phyloP scores from a whole-genome alignment of 2,113 vertebrate genomes.

The Antigone vipio region DNA sequence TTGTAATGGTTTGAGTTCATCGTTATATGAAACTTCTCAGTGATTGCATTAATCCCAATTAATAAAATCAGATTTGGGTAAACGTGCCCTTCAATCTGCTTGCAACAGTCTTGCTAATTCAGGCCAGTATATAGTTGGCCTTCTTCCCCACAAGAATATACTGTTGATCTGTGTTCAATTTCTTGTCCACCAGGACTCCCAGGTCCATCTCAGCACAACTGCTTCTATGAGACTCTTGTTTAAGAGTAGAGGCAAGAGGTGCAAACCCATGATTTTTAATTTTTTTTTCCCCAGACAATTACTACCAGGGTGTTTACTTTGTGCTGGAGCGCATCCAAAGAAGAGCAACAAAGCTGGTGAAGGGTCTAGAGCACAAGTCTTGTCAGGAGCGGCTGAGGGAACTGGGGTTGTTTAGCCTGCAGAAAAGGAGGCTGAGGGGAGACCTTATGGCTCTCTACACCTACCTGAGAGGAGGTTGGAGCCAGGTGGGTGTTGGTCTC shows the following conservation, averaged over 20 bases:
- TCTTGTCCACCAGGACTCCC: neutral
- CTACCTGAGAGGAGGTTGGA: neutral
- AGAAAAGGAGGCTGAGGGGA: neutral
- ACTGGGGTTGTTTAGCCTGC: neutral
- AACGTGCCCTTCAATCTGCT: neutral
- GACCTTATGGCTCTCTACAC: neutral
- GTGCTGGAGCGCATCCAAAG: neutral
- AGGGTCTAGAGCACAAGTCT: neutral
- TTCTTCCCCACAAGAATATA: neutral
- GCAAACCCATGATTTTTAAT: neutral
- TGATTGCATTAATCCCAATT: neutral
- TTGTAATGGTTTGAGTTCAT: neutral
- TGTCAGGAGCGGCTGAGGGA: neutral
- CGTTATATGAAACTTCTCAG: neutral
- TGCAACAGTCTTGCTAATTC: neutral
- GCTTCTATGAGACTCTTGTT: neutral
- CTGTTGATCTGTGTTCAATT: neutral
- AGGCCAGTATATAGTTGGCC: no score
- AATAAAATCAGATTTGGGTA: neutral
- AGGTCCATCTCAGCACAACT: neutral
- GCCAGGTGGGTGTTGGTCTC: fast-evolving
- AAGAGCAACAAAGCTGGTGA: neutral
- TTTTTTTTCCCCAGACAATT: neutral
- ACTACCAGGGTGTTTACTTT: neutral
- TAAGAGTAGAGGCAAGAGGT: neutral